Percentiles rank a stretch among this genome's conserved stretches.
Evolutionary conservation across 2,888 invertebrate genomes (phyloP).

Genomic region (Apodemia duryi): DNA sequence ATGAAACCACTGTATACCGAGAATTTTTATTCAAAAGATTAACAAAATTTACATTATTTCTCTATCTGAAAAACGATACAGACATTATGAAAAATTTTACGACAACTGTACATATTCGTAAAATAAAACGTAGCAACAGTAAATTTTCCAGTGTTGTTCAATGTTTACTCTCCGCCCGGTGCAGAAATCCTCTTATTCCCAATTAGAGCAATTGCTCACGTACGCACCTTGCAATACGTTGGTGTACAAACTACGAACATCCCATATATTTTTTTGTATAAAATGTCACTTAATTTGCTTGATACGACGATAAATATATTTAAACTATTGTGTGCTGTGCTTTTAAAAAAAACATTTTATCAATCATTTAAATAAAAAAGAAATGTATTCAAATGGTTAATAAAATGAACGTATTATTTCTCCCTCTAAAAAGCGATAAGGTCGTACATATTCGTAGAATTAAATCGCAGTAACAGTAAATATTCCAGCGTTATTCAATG

Average conservation of each 20-base stretch:
- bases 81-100: too few relatives aligned
- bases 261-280: conserved; percentile 2
- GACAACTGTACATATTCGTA: not conserved
- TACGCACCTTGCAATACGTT: conserved; percentile 47
- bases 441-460: not conserved
- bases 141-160: conserved; percentile 22
- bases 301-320: too few relatives aligned
- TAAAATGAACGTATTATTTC: too few relatives aligned
- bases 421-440: not conserved
- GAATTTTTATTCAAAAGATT: too few relatives aligned
- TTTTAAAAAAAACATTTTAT: too few relatives aligned
- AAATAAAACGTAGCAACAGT: conserved; percentile 9
- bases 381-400: too few relatives aligned
- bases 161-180: conserved; percentile 32
- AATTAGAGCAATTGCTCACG: conserved; percentile 56
- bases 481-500: conserved; percentile 26
- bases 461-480: conserved; percentile 6
- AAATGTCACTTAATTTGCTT: conserved; percentile 12
- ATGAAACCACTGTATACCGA: too few relatives aligned
- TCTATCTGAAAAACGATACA: too few relatives aligned
- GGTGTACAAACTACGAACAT: conserved; percentile 34
- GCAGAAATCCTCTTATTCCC: conserved; percentile 43
- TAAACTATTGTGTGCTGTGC: too few relatives aligned
- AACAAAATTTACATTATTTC: too few relatives aligned
- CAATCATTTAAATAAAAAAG: too few relatives aligned